These are phyloP conservation scores for Paraplagusia blochii DNA, from an alignment of 2,113 vertebrate species.

Conservation along the genomic window DNA sequence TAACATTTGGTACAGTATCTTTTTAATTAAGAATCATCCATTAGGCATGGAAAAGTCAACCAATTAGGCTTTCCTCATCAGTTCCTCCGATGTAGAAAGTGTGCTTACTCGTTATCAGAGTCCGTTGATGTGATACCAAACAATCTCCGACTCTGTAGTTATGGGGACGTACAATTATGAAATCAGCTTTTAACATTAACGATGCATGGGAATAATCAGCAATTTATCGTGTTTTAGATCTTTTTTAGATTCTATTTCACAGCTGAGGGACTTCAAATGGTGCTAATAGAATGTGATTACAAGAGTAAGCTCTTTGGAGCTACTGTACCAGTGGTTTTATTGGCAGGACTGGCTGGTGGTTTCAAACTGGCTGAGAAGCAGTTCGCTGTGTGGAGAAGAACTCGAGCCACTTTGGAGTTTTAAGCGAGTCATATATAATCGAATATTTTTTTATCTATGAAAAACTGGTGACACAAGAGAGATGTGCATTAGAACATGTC, in stretches of 20 bases:
- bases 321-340: slow-evolving; percentile 26
- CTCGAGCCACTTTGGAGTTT: too few species aligned
- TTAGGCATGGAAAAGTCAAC: slow-evolving; percentile 82
- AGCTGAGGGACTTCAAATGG: slow-evolving; percentile 66
- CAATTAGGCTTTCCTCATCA: slow-evolving; percentile 82
- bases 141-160: slow-evolving; percentile 76
- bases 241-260: slow-evolving; percentile 70
- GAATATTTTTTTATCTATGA: too few species aligned
- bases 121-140: slow-evolving; percentile 78
- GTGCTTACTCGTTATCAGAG: slow-evolving; percentile 80
- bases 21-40: slow-evolving; percentile 85
- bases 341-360: slow-evolving; percentile 10
- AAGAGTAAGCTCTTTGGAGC: slow-evolving; percentile 45
- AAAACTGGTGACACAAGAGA: too few species aligned
- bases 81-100: slow-evolving; percentile 73
- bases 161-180: slow-evolving; percentile 72
- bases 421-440: too few species aligned
- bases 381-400: neutral
- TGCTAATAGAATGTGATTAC: slow-evolving; percentile 62
- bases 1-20: slow-evolving; percentile 82
- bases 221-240: slow-evolving; percentile 71
- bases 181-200: slow-evolving; percentile 77
- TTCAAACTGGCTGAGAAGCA: slow-evolving; percentile 20
- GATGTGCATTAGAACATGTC: too few species aligned
- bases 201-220: slow-evolving; percentile 77